Percentiles rank a stretch among this genome's conserved stretches.
phyloP scores from a whole-genome alignment of 2,113 vertebrate genomes.

The Pituophis catenifer region DNA sequence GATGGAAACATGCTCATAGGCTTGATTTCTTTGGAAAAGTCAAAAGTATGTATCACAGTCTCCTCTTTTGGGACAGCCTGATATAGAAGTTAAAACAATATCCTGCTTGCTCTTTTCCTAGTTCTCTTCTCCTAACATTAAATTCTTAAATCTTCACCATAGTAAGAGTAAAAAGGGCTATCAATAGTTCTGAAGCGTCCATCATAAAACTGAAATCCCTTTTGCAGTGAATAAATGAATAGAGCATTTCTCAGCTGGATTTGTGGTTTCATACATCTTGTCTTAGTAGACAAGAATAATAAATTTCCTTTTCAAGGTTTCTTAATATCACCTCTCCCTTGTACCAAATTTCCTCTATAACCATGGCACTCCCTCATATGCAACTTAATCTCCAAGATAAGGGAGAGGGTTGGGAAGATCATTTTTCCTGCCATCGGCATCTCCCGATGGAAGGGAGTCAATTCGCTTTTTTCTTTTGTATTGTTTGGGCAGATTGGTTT shows the following conservation, averaged over 20 bases:
- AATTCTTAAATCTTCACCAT: neutral
- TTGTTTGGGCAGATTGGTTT: neutral
- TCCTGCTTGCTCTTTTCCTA: neutral
- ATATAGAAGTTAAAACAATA: neutral
- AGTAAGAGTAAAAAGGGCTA: neutral
- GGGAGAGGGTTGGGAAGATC: neutral
- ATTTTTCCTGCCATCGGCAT: neutral
- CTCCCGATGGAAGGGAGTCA: neutral
- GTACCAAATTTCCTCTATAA: neutral
- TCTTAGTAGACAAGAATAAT: neutral
- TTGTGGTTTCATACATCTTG: accelerated
- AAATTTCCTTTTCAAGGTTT: neutral
- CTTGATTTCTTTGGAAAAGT: neutral
- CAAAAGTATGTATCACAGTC: neutral
- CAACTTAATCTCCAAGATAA: conserved; percentile 17
- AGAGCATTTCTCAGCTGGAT: neutral
- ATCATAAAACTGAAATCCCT: neutral
- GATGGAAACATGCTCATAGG: neutral
- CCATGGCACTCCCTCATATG: conserved; percentile 25
- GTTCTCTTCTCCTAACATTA: neutral
- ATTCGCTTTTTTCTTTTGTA: neutral
- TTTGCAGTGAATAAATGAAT: neutral
- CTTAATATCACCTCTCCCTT: neutral
- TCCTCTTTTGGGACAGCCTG: neutral
- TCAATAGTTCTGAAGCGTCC: neutral